phyloP scores from a whole-genome alignment of 2,797 vertebrate species.

The Aulostomus chinensis region DNA sequence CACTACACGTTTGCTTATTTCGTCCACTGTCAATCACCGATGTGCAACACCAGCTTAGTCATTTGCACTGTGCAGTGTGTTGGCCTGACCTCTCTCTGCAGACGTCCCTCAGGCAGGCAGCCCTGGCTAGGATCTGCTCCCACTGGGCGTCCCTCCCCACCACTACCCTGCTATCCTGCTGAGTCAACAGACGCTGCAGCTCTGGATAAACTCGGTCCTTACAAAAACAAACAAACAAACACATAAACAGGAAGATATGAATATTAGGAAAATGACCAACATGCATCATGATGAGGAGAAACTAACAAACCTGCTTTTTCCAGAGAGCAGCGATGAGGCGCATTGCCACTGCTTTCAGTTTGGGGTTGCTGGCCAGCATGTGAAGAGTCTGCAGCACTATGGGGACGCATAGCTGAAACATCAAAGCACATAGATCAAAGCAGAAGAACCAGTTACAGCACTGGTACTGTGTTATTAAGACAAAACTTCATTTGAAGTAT shows the following conservation, averaged over 20 bases:
- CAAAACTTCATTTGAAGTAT: too few relatives aligned
- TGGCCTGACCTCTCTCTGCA: slow-evolving; percentile 87
- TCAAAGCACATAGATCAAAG: slow-evolving; percentile 1
- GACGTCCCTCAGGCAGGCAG: slow-evolving; percentile 90
- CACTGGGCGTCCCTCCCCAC: slow-evolving; percentile 86
- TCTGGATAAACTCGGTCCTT: slow-evolving; percentile 96
- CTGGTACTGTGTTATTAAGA: background rate
- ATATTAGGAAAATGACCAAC: background rate
- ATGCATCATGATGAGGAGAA: too few relatives aligned
- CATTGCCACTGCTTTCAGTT: slow-evolving; percentile 84
- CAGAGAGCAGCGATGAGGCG: slow-evolving; percentile 90
- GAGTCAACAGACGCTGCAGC: slow-evolving; percentile 86
- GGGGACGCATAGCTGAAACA: slow-evolving; percentile 88
- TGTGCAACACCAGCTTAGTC: too few relatives aligned
- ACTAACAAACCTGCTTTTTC: slow-evolving; percentile 87
- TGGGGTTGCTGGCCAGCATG: slow-evolving; percentile 81
- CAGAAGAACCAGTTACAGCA: background rate
- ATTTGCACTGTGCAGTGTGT: too few relatives aligned
- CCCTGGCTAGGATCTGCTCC: slow-evolving; percentile 91
- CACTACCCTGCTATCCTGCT: slow-evolving; percentile 78
- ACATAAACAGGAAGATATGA: background rate
- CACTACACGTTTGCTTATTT: too few relatives aligned
- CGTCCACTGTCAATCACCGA: too few relatives aligned
- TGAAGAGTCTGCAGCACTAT: slow-evolving; percentile 88
- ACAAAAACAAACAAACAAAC: background rate